Evolutionary conservation across 2,888 invertebrate genomes (phyloP).

Genomic region (Arenicola marina): DNA sequence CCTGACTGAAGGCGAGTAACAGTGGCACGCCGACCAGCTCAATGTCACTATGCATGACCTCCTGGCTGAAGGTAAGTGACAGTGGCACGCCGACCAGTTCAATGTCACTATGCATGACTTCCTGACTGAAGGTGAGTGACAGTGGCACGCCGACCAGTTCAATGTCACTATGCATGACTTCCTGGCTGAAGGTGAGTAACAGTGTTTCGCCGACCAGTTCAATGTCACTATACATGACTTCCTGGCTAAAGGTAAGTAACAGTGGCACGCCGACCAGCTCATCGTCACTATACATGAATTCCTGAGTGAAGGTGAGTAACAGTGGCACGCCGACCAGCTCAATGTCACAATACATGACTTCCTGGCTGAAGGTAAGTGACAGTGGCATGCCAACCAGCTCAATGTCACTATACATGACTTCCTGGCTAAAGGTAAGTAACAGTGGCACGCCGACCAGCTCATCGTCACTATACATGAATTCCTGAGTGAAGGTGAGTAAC

Average conservation of each 20-base stretch:
- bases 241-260: conserved; percentile 39
- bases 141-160: conserved; percentile 43
- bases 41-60: conserved; percentile 45
- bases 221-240: conserved; percentile 45
- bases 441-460: conserved; percentile 43
- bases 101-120: conserved; percentile 45
- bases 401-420: conserved; percentile 45
- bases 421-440: conserved; percentile 39
- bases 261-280: conserved; percentile 43
- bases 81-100: conserved; percentile 43
- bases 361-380: conserved; percentile 48
- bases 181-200: conserved; percentile 43
- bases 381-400: conserved; percentile 43
- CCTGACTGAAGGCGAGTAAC: conserved; percentile 43
- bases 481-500: conserved; percentile 43
- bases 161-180: conserved; percentile 45
- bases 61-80: conserved; percentile 48
- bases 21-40: conserved; percentile 43
- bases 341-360: conserved; percentile 45
- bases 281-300: conserved; percentile 45
- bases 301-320: conserved; percentile 43
- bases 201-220: conserved; percentile 43
- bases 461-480: conserved; percentile 45
- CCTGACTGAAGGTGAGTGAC: conserved; percentile 42
- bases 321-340: conserved; percentile 43